These are phyloP conservation scores for Rattus rattus DNA, from an alignment of 2,113 vertebrate species.

Conservation along the genomic window DNA sequence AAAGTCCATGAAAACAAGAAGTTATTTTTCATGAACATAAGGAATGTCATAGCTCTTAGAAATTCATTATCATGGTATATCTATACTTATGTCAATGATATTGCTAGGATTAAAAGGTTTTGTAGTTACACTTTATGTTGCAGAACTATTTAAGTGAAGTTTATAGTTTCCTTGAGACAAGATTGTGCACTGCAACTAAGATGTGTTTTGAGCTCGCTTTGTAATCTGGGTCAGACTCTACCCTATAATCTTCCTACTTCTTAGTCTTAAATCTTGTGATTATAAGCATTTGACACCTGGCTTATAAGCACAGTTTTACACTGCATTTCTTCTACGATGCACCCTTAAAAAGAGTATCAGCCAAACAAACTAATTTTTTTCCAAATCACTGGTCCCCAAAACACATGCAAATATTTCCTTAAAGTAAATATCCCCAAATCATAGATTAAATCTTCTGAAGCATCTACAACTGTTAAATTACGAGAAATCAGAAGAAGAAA, in stretches of 20 bases:
- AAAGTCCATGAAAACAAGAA: neutral
- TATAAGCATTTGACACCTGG: neutral
- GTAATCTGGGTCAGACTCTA: neutral
- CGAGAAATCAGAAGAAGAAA: neutral
- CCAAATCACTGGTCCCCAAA: neutral
- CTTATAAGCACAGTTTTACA: neutral
- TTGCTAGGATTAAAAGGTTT: neutral
- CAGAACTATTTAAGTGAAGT: neutral
- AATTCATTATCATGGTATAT: neutral
- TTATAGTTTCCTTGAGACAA: neutral
- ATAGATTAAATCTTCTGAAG: constrained; percentile 10
- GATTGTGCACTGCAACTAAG: neutral
- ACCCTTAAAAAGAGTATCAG: neutral
- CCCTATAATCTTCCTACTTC: neutral
- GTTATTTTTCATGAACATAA: neutral
- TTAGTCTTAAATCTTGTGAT: neutral
- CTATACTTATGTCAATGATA: neutral
- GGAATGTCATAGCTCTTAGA: neutral
- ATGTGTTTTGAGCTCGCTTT: neutral
- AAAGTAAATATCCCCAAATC: neutral
- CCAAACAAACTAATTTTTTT: neutral
- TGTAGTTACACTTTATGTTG: neutral
- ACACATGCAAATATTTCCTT: neutral
- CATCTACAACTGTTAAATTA: neutral
- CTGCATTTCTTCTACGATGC: neutral